Conservation (phyloP, 2,888 invertebrate genomes). For the Metopia argyrocephala region DNA sequence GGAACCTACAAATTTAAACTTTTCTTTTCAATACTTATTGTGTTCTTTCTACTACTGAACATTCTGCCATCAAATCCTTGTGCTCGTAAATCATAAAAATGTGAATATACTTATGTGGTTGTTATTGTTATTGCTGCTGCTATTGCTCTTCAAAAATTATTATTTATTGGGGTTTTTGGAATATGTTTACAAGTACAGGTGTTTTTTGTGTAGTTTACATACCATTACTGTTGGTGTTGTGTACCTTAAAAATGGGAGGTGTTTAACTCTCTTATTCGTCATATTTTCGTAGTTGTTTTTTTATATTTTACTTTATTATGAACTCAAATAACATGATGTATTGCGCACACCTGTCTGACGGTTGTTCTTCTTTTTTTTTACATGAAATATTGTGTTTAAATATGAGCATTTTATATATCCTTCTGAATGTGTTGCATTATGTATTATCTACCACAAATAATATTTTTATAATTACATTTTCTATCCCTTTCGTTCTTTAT, state of each 20-base stretch:
- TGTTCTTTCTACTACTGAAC: neutral
- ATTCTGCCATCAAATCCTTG: slow-evolving; percentile 1
- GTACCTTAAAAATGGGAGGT: slow-evolving; percentile 59
- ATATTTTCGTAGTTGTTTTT: slow-evolving; percentile 18
- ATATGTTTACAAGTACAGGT: slow-evolving; percentile 17
- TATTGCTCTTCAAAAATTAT: neutral
- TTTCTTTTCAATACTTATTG: slow-evolving; percentile 10
- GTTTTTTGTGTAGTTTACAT: slow-evolving; percentile 3
- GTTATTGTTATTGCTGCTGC: slow-evolving; percentile 24
- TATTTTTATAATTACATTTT: slow-evolving; percentile 30
- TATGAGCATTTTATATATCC: neutral
- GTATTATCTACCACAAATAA: slow-evolving; percentile 39
- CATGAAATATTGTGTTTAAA: slow-evolving; percentile 29
- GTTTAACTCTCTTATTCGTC: slow-evolving; percentile 60
- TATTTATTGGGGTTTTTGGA: neutral
- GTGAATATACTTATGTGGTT: neutral
- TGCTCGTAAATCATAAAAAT: slow-evolving; percentile 13
- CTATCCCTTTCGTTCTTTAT: slow-evolving; percentile 45
- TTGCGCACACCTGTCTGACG: slow-evolving; percentile 64
- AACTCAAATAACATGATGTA: slow-evolving; percentile 60
- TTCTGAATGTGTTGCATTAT: neutral
- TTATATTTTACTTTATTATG: neutral
- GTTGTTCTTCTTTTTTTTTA: neutral
- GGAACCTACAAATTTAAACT: slow-evolving; percentile 7
- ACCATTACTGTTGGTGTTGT: slow-evolving; percentile 3